Conservation (phyloP, 2,888 invertebrate genomes). For the Thalpophila matura region DNA sequence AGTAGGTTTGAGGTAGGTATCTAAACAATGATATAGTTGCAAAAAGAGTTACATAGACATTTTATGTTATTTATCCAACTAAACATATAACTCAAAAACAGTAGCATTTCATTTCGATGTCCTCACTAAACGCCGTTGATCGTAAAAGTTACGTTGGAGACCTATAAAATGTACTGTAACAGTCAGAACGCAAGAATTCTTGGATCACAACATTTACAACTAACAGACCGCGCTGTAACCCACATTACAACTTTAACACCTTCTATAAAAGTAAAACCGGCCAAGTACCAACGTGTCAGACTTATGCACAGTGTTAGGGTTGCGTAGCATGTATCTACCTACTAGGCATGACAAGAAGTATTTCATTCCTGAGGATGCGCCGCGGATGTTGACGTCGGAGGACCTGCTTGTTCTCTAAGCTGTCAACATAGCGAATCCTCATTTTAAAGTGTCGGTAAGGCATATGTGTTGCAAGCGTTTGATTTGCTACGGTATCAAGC, state of each 20-base stretch:
- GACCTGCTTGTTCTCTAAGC: too few species aligned
- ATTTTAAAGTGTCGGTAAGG: too few species aligned
- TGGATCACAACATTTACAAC: constrained; percentile 33
- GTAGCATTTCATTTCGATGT: constrained; percentile 23
- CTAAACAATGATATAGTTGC: constrained; percentile 4
- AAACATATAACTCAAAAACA: constrained; percentile 17
- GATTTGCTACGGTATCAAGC: too few species aligned
- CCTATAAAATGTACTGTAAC: constrained; percentile 57
- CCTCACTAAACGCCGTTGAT: constrained; percentile 40
- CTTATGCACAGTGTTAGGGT: too few species aligned
- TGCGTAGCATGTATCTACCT: too few species aligned
- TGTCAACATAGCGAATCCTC: too few species aligned
- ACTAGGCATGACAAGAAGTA: too few species aligned
- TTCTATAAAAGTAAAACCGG: constrained; percentile 46
- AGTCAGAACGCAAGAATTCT: constrained; percentile 28
- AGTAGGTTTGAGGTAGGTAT: too few species aligned
- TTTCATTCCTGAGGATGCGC: too few species aligned
- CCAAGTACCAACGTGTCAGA: too few species aligned
- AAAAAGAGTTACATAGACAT: constrained; percentile 14
- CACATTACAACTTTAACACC: constrained; percentile 33
- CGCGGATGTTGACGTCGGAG: too few species aligned
- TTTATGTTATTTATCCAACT: constrained; percentile 44
- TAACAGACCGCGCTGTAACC: constrained; percentile 34
- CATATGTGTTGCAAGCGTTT: too few species aligned
- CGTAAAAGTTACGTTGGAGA: constrained; percentile 58